Conservation (phyloP, 53 echinoderm and acorn worm species). For the Henricia sp. region DNA sequence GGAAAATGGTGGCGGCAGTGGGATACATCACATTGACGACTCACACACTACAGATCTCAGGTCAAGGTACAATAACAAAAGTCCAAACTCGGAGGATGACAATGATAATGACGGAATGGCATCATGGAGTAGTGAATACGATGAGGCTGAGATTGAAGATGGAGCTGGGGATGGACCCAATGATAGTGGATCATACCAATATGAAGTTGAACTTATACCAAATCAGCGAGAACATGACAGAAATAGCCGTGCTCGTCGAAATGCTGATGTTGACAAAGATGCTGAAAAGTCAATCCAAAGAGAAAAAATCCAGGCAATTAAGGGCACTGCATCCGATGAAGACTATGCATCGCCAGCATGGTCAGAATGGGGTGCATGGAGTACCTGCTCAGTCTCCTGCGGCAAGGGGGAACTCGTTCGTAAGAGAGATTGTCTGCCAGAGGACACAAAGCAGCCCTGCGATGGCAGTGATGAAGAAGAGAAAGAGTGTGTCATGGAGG, state of each 20-base stretch:
- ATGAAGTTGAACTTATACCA: neutral
- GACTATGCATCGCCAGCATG: slow-evolving; percentile 24
- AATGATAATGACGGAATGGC: too few relatives aligned
- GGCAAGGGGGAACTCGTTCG: slow-evolving; percentile 45
- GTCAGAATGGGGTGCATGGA: slow-evolving; percentile 54
- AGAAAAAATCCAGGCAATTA: neutral
- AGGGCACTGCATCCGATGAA: neutral
- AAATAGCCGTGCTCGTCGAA: neutral
- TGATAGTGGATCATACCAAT: neutral
- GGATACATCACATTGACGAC: neutral
- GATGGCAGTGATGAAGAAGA: slow-evolving; percentile 21
- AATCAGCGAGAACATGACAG: neutral
- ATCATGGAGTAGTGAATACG: too few relatives aligned
- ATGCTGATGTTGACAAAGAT: too few relatives aligned
- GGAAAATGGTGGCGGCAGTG: neutral
- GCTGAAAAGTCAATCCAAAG: neutral
- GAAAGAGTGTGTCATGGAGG: slow-evolving; percentile 41
- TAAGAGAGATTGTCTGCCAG: slow-evolving; percentile 28
- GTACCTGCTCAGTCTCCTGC: slow-evolving; percentile 57
- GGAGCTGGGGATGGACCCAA: neutral
- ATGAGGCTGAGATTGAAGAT: too few relatives aligned
- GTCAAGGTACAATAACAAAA: too few relatives aligned
- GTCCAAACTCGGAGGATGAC: too few relatives aligned
- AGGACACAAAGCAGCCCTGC: neutral
- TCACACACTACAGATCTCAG: neutral